Percentiles rank a stretch among this genome's conserved stretches.
Conservation (phyloP, 1,140 invertebrate species). For the Centruroides vittatus region DNA sequence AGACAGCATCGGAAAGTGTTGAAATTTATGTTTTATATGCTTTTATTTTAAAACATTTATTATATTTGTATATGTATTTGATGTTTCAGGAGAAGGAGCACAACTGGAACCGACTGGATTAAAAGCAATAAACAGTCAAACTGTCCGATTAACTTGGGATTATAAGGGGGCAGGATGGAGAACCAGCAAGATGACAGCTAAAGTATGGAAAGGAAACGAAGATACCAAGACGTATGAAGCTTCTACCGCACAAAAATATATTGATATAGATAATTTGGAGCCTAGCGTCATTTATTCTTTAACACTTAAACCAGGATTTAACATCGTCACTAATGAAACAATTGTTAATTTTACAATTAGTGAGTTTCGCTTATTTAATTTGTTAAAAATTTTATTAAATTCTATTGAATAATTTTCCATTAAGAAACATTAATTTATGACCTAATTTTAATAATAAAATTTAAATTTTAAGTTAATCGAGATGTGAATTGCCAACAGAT, state of each 20-base stretch:
- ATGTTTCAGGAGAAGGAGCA: conserved; percentile 4
- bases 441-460: no score
- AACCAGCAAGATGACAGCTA: conserved; percentile 2
- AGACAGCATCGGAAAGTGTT: no score
- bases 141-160: not conserved
- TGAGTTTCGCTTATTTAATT: not conserved
- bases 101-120: not conserved
- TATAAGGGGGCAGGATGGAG: conserved; percentile 10
- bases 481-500: no score
- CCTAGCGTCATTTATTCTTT: conserved; percentile 1
- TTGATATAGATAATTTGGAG: not conserved
- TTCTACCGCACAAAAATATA: not conserved
- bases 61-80: no score
- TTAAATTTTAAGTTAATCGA: no score
- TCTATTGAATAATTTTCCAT: no score
- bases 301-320: not conserved
- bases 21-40: no score
- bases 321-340: conserved; percentile 6
- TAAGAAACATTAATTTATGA: no score
- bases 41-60: no score
- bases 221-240: not conserved
- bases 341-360: conserved; percentile 4
- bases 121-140: not conserved
- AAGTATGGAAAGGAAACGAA: not conserved
- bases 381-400: no score